These are phyloP conservation scores for Cyclophora albipunctata DNA, from an alignment of 2,888 invertebrate genomes.

Conservation along the genomic window DNA sequence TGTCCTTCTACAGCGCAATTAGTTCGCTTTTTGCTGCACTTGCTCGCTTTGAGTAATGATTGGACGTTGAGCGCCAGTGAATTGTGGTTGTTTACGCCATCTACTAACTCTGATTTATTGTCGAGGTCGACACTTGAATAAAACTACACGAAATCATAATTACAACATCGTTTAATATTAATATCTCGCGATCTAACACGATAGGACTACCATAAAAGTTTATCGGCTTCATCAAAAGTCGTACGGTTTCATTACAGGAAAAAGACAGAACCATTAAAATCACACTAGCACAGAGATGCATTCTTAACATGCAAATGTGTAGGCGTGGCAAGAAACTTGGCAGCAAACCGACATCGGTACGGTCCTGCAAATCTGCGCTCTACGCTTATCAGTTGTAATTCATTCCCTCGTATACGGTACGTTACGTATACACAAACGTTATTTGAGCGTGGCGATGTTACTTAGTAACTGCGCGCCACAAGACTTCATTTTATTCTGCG, in stretches of 20 bases:
- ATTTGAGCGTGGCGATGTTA: conserved; percentile 37
- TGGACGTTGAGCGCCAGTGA: conserved; percentile 43
- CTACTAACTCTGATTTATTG: conserved; percentile 64
- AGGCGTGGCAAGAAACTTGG: conserved; percentile 64
- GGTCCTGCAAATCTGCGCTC: conserved; percentile 64
- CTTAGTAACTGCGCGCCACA: conserved; percentile 46
- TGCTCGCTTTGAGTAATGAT: conserved; percentile 68
- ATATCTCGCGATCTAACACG: conserved; percentile 31
- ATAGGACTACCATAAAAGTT: conserved; percentile 17
- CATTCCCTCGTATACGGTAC: conserved; percentile 46
- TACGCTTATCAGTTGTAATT: conserved; percentile 68
- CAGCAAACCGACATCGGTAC: conserved; percentile 45
- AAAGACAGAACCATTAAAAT: conserved; percentile 30
- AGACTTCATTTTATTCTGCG: conserved; percentile 57
- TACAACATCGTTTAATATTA: conserved; percentile 27
- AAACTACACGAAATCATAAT: conserved; percentile 40
- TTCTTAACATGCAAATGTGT: conserved; percentile 59
- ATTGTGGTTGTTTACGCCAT: conserved; percentile 59
- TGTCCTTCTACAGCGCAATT: conserved; percentile 71
- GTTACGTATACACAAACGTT: conserved; percentile 28
- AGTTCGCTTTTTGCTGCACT: conserved; percentile 68
- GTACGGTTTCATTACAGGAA: conserved; percentile 18
- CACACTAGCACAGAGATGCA: conserved; percentile 36
- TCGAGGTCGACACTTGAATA: conserved; percentile 30
- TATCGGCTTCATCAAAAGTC: conserved; percentile 9